Base-by-base conservation (phyloP, 2,888 invertebrate genomes). In the Coleophora flavipennella region DNA sequence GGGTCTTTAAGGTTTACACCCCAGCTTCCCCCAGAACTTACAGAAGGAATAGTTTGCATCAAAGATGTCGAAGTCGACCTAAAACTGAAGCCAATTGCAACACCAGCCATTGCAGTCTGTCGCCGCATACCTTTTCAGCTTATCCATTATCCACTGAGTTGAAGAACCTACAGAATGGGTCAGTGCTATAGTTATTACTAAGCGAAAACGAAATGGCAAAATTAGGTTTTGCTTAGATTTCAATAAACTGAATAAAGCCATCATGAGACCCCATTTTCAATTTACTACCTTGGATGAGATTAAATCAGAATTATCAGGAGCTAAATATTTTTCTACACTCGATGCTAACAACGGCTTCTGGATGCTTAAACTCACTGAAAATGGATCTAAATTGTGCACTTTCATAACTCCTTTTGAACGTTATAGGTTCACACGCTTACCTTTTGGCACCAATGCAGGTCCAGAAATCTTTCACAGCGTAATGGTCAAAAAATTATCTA, bases 341-440 rank as follows among this genome's bases (percentile, higher is more conserved):
- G 48, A 51, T 44, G 49, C 48, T 6, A 48, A 44, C 33, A 49
- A 47, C 38, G 55, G 53, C 1, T 53, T 50, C 35, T 55, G 44
- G 39, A 50, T 48, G 46, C 26, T 51, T 8, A 32, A 29, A 10
- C 28, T 55, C 8, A 11, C 13, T 13, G 42, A 48, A 12, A 26
- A 13, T 12, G 37, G 39, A 3, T 45, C 48, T 1, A 42, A 42
- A 9, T 38, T n/a, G n/a, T n/a, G n/a, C 32, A 50, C 46, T 8
- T 50, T 50, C 14, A 45, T 41, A 8, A 50, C 50, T n/a, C 48
- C 48, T 0, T 37, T 20, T 29, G 48, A 44, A 8, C 10, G 48
- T 2, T 48, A 43, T 25, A 35, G 40, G n/a, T 48, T 40, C 13
- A 6, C 8, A 4, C 12, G 47, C 1, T 10, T 47, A 3, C 41